Evolutionary conservation across 2,888 invertebrate species (phyloP).

Genomic region (Phengaris alcon): DNA sequence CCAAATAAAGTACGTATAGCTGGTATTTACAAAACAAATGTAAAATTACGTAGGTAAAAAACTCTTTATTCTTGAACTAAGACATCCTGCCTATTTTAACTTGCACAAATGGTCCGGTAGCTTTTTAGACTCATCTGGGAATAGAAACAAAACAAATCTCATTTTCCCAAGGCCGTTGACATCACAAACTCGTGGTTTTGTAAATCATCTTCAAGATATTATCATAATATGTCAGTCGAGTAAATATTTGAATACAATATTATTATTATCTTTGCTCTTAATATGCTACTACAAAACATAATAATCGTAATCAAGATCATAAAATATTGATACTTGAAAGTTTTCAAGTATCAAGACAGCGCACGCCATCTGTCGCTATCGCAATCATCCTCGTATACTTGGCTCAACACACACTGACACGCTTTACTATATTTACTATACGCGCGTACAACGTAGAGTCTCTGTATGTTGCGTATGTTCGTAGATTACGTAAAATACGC

Average conservation of each 20-base stretch:
- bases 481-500: conserved; percentile 14
- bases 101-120: not conserved
- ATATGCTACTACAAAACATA: not conserved
- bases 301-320: not conserved
- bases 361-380: conserved; percentile 57
- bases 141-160: conserved; percentile 7
- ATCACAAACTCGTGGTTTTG: not conserved
- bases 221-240: not conserved
- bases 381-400: conserved; percentile 30
- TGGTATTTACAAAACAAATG: not conserved
- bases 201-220: not conserved
- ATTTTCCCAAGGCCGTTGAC: conserved; percentile 5
- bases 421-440: conserved; percentile 33
- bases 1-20: not conserved
- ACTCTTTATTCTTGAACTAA: not conserved
- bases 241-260: not conserved
- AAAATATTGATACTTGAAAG: conserved; percentile 6
- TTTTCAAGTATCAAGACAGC: conserved; percentile 17
- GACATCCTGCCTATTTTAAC: not conserved
- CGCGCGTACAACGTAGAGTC: conserved; percentile 24
- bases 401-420: not conserved
- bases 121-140: not conserved
- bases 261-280: not conserved
- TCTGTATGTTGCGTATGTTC: not conserved
- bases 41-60: not conserved